A percentile compares a stretch with the other conserved stretches of the same genome.
Conservation (phyloP, 1,140 invertebrate genomes). For the Drosophila tropicalis region DNA sequence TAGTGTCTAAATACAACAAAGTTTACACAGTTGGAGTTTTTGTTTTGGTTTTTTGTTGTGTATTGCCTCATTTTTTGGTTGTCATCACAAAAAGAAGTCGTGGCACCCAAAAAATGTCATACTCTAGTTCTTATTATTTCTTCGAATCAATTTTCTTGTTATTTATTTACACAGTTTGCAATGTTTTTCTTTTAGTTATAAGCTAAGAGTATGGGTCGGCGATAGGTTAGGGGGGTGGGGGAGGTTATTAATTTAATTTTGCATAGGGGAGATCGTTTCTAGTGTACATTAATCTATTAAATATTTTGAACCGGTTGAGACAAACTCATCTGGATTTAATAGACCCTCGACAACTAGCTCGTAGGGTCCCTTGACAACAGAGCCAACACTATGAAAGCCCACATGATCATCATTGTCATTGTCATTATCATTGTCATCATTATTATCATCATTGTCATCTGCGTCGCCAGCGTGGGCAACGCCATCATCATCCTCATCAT, state of each 20-base stretch:
- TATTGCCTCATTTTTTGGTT: neutral
- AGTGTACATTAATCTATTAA: slow-evolving; percentile 56
- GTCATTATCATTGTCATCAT: slow-evolving; percentile 40
- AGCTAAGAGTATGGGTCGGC: slow-evolving; percentile 16
- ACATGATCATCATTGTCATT: slow-evolving; percentile 34
- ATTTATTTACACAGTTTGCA: slow-evolving; percentile 53
- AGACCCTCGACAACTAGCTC: slow-evolving; percentile 53
- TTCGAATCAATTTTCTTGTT: slow-evolving; percentile 1
- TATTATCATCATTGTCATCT: slow-evolving; percentile 23
- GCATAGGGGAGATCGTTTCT: neutral
- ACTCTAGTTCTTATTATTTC: neutral
- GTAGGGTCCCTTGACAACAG: slow-evolving; percentile 53
- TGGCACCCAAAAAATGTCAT: neutral
- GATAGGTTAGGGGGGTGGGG: neutral
- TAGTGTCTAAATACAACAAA: neutral
- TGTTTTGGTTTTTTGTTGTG: neutral
- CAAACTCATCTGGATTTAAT: slow-evolving; percentile 59
- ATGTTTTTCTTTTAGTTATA: neutral
- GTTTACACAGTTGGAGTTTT: slow-evolving; percentile 8
- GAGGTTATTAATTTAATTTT: neutral
- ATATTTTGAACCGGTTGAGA: slow-evolving; percentile 56
- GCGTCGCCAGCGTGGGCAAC: neutral
- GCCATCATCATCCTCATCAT: slow-evolving; percentile 15
- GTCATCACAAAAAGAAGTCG: slow-evolving; percentile 1
- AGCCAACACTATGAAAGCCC: slow-evolving; percentile 45